Conservation (phyloP, 1,140 invertebrate genomes). For the Zaprionus vittiger region DNA sequence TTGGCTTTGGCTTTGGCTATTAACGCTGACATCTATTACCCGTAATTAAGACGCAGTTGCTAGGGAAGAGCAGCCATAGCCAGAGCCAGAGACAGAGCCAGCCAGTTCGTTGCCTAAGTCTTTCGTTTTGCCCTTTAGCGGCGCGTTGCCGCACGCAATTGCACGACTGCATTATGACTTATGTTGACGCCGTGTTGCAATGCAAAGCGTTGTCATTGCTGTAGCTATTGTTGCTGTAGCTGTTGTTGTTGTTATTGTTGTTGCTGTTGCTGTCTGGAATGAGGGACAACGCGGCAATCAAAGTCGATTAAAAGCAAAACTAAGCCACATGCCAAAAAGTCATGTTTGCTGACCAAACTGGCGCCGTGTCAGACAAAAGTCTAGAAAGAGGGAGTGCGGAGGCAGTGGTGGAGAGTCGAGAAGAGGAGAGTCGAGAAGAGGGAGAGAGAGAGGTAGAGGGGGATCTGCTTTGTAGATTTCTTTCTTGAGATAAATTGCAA, state of each 20-base stretch:
- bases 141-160: slow-evolving; percentile 47
- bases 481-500: slow-evolving; percentile 56
- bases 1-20: slow-evolving; percentile 49
- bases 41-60: slow-evolving; percentile 73
- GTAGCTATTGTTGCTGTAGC: slow-evolving; percentile 13
- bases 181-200: slow-evolving; percentile 56
- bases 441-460: neutral
- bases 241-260: slow-evolving; percentile 28
- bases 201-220: slow-evolving; percentile 65
- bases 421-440: neutral
- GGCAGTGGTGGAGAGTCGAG: neutral
- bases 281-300: slow-evolving; percentile 55
- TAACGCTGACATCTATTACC: slow-evolving; percentile 54
- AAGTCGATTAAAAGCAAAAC: slow-evolving; percentile 76
- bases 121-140: slow-evolving; percentile 69
- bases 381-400: slow-evolving; percentile 17
- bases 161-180: slow-evolving; percentile 75
- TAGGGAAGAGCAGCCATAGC: slow-evolving; percentile 7
- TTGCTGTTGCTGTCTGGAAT: slow-evolving; percentile 26
- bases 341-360: slow-evolving; percentile 63
- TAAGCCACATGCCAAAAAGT: slow-evolving; percentile 74
- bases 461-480: slow-evolving; percentile 45
- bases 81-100: neutral
- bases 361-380: slow-evolving; percentile 16
- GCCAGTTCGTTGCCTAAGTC: slow-evolving; percentile 62